phyloP scores from a whole-genome alignment of 2,797 vertebrate species.

The Podargus strigoides region DNA sequence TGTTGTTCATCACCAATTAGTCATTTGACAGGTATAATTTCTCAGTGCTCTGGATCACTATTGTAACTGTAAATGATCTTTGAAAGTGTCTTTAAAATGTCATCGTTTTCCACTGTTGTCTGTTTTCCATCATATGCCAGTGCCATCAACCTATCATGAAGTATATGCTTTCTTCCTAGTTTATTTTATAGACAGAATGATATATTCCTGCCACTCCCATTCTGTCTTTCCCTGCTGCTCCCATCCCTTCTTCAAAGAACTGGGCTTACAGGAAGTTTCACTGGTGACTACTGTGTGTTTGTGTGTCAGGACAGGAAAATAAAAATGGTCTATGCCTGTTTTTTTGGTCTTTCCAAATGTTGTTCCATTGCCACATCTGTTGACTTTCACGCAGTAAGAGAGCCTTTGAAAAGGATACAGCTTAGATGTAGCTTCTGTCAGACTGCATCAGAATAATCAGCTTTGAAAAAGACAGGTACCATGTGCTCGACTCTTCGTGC shows the following conservation, averaged over 20 bases:
- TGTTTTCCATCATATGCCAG: slow-evolving; percentile 26
- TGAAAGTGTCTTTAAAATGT: not conserved
- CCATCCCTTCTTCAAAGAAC: not conserved
- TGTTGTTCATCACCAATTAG: slow-evolving; percentile 55
- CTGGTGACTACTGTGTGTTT: not conserved
- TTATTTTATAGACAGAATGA: not conserved
- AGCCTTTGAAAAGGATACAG: not conserved
- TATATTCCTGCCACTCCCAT: not conserved
- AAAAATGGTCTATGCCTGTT: not conserved
- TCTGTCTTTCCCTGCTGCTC: not conserved
- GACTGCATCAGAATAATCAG: not conserved
- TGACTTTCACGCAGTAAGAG: not conserved
- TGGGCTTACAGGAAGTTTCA: not conserved
- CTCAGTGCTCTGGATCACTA: slow-evolving; percentile 12
- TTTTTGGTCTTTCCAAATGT: not conserved
- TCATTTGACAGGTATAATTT: slow-evolving; percentile 50
- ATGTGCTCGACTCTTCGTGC: not conserved
- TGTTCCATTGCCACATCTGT: not conserved
- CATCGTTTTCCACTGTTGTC: not conserved
- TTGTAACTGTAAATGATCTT: slow-evolving; percentile 26
- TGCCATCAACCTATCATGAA: too few species aligned
- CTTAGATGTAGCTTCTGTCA: not conserved
- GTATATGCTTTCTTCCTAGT: not conserved
- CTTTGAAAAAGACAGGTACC: not conserved
- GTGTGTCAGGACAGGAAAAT: not conserved